Evolutionary conservation across 2,797 vertebrate species (phyloP).

Genomic region (Siniperca scherzeri): DNA sequence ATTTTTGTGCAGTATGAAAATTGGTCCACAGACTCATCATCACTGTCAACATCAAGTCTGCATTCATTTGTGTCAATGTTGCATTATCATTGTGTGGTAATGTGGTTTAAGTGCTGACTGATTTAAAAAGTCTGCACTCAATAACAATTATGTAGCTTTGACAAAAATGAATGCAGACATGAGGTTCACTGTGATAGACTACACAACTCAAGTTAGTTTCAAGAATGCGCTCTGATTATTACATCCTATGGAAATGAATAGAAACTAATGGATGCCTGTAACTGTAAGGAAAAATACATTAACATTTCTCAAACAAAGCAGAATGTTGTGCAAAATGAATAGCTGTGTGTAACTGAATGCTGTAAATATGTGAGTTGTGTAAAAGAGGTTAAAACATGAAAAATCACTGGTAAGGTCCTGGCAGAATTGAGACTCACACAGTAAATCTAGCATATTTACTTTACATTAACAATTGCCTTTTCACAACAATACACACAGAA

Average conservation of each 20-base stretch:
- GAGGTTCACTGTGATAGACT: slow-evolving; percentile 14
- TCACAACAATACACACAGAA: background rate
- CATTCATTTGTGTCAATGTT: slow-evolving; percentile 1
- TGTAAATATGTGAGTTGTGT: background rate
- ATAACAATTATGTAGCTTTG: background rate
- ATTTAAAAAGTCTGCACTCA: background rate
- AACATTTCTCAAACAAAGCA: background rate
- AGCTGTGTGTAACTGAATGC: background rate
- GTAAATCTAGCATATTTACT: background rate
- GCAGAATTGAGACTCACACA: background rate
- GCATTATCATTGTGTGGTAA: background rate
- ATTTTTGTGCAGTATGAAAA: background rate
- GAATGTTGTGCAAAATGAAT: background rate
- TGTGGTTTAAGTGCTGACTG: slow-evolving; percentile 19
- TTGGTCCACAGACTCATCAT: background rate
- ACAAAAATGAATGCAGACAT: background rate
- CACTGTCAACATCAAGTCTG: slow-evolving; percentile 18
- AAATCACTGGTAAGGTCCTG: background rate
- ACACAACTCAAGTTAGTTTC: background rate
- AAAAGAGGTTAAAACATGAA: background rate
- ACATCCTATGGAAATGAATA: background rate
- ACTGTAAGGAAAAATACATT: background rate
- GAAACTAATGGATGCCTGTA: background rate
- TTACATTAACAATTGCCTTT: background rate
- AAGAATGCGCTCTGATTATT: slow-evolving; percentile 5